Conservation (phyloP, 2,888 invertebrate species). For the Vesta saturnalis region DNA sequence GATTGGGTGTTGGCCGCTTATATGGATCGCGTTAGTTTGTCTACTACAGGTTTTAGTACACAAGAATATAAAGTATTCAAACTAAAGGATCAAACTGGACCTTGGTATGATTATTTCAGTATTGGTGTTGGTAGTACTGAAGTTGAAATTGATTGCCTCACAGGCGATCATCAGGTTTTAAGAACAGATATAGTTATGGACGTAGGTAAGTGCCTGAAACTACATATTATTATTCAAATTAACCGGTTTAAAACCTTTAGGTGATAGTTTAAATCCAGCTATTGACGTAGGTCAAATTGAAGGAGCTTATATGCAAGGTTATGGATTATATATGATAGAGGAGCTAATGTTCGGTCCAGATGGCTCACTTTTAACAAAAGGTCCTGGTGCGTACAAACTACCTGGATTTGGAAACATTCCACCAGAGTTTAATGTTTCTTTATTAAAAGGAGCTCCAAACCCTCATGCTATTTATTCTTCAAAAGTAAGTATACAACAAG, state of each 20-base stretch:
- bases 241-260: slow-evolving; percentile 36
- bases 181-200: slow-evolving; percentile 97
- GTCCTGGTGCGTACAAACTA: slow-evolving; percentile 94
- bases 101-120: slow-evolving; percentile 84
- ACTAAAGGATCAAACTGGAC: slow-evolving; percentile 75
- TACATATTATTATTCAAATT: neutral
- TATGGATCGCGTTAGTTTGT: slow-evolving; percentile 78
- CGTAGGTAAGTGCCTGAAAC: slow-evolving; percentile 66
- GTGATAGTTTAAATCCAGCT: slow-evolving; percentile 94
- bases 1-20: slow-evolving; percentile 86
- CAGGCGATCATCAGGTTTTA: slow-evolving; percentile 91
- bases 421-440: slow-evolving; percentile 88
- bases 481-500: slow-evolving; percentile 72
- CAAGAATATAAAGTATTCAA: slow-evolving; percentile 79
- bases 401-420: slow-evolving; percentile 95
- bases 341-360: slow-evolving; percentile 87
- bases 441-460: slow-evolving; percentile 89
- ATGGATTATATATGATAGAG: slow-evolving; percentile 91
- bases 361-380: slow-evolving; percentile 83
- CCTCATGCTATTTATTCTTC: slow-evolving; percentile 93
- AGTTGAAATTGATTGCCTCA: slow-evolving; percentile 93
- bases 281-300: slow-evolving; percentile 98
- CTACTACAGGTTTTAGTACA: slow-evolving; percentile 84
- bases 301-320: slow-evolving; percentile 94
- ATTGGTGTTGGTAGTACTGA: slow-evolving; percentile 88